Base-by-base conservation (phyloP, 2,113 vertebrate genomes). In the Aegithalos caudatus region DNA sequence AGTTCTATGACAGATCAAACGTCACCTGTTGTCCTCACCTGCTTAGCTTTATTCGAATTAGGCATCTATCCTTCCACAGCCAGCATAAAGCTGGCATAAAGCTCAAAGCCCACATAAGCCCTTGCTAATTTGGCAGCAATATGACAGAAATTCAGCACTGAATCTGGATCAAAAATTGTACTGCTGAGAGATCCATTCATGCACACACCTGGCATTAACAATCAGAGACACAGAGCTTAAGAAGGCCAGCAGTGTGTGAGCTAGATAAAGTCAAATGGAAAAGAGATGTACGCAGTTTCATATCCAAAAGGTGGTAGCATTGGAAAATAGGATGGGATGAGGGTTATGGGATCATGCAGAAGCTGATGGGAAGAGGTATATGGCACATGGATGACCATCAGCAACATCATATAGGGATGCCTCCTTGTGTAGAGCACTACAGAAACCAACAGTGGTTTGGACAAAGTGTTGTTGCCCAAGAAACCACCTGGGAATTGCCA, bases 41-140 rank as follows among this genome's bases (percentile, higher is more conserved):
- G 66, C 58, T 65, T 86, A 90, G 45, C 23, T 80, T 82, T 72
- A 61, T 92, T 90, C 66, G 61, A 45, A 85, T 87, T 79, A 85
- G 82, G 33, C 19, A 62, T 76, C 1, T 90, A 62, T 86, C 81
- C 71, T 88, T 82, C 70, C 53, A 82, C 37, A 85, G 62, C n/a
- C 79, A 92, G 62, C 66, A 50, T 45, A 65, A 91, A 93, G 69
- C 51, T 89, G 69, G 84, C 73, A 84, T 74, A 79, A 92, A 88
- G n/a, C 81, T 93, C 88, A 82, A 93, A 92, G 74, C 58, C 44
- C 67, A 35, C 74, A 28, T 76, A 93, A 95, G 29, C 58, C 69
- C 54, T 57, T 33, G 9, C 14, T 97, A 80, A 92, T 95, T 88
- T 92, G 81, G 90, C 85, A 95, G 78, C 82, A 96, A 48, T 21